Evolutionary conservation across 2,113 vertebrate genomes (phyloP), one percentile per base, ranked within the genome.

Genomic region (Pomatorhinus ruficollis): DNA sequence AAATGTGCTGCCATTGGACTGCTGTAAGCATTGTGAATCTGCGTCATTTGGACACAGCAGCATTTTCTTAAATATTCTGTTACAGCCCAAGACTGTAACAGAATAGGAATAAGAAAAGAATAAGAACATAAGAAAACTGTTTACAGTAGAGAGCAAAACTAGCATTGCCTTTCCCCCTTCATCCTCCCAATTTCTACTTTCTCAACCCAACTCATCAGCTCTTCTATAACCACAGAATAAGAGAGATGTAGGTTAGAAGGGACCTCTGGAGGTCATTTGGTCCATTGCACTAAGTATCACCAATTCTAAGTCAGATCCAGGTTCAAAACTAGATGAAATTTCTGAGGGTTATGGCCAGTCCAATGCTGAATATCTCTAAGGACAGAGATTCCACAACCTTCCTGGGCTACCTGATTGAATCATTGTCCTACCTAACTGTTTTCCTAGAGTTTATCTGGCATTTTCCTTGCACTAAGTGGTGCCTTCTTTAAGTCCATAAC

Each of bases 251-350:
- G 68, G 68, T 77, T 90, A 93, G 83, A 96, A 94, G 79, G 30
- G 95, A 90, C 92, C 90, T 91, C 90, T 90, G 88, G 79, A 94
- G 92, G 84, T 90, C 53, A 53, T 27, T 87, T 76, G 45, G 20
- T 83, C 82, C 63, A 83, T 63, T 94, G 79, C 94, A 96, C 17
- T 20, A 52, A 56, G 49, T 5, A 65, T 49, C 49, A 60, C 10
- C 57, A 60, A 15, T 81, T 42, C 23, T 20, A 45, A 91, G 44
- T 66, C 49, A 44, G 27, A 82, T 28, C 9, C 40, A 71, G 28
- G 24, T 44, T 80, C 65, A 82, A 87, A 72, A 69, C 20, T n/a
- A 37, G 31, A 72, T 12, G 2, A 56, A 53, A 23, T 60, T 79
- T 68, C 60, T 24, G 30, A 79, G 14, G 24, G 39, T 69, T 85